Evolutionary conservation across 1,140 invertebrate genomes (phyloP), one percentile per base, ranked within the genome.

Genomic region (Dendroctonus ponderosae): DNA sequence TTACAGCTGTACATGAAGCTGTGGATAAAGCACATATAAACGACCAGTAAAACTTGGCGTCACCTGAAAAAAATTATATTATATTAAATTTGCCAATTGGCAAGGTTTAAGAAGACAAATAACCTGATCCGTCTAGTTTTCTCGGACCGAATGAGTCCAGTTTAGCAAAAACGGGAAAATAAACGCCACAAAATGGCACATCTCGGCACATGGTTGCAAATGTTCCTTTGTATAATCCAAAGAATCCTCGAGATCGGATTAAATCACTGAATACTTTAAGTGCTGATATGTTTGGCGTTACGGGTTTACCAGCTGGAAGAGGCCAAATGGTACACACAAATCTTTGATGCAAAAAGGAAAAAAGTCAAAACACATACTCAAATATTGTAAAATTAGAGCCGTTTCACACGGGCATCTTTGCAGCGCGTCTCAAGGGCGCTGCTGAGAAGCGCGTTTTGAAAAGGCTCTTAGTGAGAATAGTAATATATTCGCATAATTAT

Each of bases 141-240:
- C 88, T 85, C 0, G 92, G 91, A 37, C 97, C 97, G 66, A 97
- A 80, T 65, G 86, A 83, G 82, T 98, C 98, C 5, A 99, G 82
- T 64, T 92, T 89, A 46, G 97, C 97, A 81, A 99, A 99, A n/a
- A 98, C 79, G 11, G 97, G 97, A 81, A 99, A 99, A 80, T 99
- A 99, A 48, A 99, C 89, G 11, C 97, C 81, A 7, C 96, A 98
- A 81, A 99, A 99, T 12, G 91, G 90, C 0, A 99, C 91, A 81
- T 99, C 97, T 69, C 97, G 81, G 0, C 93, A 81, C 60, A 92
- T 90, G 0, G 97, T 99, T 3, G 97, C 95, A 26, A 87, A 88
- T 7, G 91, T 90, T 14, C 97, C 97, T 78, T 93, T 92, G 79
- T 99, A 99, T 9, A 99, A 80, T 3, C 97, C 97, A 44, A 92